Evolutionary conservation across 2,797 vertebrate genomes (phyloP), one percentile per base, ranked within the genome.

Genomic region (Epinephelus coioides): DNA sequence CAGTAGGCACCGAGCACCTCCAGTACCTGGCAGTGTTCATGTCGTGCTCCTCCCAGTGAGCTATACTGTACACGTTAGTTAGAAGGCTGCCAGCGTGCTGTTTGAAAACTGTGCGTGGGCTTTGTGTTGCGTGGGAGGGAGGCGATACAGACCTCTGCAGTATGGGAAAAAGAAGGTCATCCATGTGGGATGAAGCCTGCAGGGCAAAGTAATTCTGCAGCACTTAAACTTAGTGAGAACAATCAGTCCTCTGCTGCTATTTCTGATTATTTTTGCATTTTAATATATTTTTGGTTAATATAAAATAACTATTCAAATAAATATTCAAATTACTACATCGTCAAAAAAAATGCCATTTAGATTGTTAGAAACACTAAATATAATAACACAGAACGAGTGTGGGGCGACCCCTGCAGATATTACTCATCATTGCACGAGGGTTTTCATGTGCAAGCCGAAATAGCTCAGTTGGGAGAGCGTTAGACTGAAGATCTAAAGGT

Each of bases 381-480:
- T 34, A 34, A 2, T 21, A 1, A 14, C 4, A n/a, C 4, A 17
- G 5, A 14, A 8, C 34, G 6, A 2, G 7, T 8, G 34, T 8
- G n/a, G n/a, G 2, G 21, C 5, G 47, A 19, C 72, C 49, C 50
- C 79, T 76, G 3, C 19, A 8, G 62, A 17, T 49, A 30, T 54
- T 0, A 15, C 1, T 0, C 0, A 1, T 11, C 0, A 57, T 46
- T 57, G 7, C 50, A 56, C 0, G 0, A 0, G 0, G 0, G 0
- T 0, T 1, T 1, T 0, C 2, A 18, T 11, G 0, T 11, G 25
- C 14, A 21, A 3, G 86, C 88, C 76, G 90, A 91, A 88, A 90
- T 92, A 91, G 86, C 90, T 92, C 92, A 93, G 91, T 91, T 91
- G 88, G 89, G 92, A 92, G 90, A 92, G 89, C 81, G 86, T 89